These are phyloP conservation scores for Plectus sambesii DNA, from an alignment of 1,140 invertebrate species.

Conservation along the genomic window DNA sequence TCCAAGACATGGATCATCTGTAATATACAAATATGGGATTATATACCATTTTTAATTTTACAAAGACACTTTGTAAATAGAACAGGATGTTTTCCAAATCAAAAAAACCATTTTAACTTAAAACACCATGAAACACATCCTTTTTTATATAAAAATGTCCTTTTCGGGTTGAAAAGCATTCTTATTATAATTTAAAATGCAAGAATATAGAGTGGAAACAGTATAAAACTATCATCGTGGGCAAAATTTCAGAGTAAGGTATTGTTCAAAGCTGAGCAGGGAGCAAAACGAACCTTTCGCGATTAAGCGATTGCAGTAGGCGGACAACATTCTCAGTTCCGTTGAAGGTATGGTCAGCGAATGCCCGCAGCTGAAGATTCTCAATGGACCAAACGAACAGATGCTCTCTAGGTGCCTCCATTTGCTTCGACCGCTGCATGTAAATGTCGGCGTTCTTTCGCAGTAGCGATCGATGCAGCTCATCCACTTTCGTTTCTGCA, in stretches of 20 bases:
- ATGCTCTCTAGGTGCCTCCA: constrained; percentile 63
- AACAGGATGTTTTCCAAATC: no score
- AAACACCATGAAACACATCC: not conserved
- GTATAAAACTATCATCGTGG: no score
- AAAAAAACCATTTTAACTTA: not conserved
- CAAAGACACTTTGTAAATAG: no score
- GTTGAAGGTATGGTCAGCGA: constrained; percentile 73
- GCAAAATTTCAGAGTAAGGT: no score
- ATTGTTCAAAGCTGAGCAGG: not conserved
- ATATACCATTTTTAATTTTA: no score
- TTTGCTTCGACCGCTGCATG: constrained; percentile 70
- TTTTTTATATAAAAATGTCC: no score
- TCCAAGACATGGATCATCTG: not conserved
- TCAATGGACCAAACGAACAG: constrained; percentile 67
- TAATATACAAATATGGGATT: no score
- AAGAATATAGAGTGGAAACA: no score
- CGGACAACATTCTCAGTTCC: constrained; percentile 64
- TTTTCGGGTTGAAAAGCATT: no score
- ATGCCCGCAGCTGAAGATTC: constrained; percentile 54
- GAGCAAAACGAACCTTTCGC: constrained; percentile 53
- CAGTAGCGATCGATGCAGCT: constrained; percentile 68
- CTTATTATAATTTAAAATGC: no score
- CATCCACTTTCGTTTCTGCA: constrained; percentile 59
- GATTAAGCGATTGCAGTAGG: constrained; percentile 67
- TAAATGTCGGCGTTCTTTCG: constrained; percentile 89